Base-by-base conservation (phyloP, 1,140 invertebrate species). In the Drosophila pandora region DNA sequence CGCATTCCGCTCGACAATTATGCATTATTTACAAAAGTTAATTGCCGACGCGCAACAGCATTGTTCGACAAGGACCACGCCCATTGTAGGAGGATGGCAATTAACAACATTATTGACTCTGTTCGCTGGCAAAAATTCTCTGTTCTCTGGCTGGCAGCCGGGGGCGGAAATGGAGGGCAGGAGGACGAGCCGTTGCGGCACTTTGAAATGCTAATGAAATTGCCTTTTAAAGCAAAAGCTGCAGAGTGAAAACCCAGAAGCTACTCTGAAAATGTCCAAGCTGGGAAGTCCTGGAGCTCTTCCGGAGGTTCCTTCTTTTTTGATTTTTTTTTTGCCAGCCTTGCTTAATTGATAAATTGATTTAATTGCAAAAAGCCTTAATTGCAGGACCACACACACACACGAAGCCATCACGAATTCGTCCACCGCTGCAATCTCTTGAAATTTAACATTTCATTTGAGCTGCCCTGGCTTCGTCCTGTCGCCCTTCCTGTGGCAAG, bases 181-280 rank as follows among this genome's bases (percentile, higher is more conserved):
- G 47, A 34, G 21, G 63, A 53, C 59, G 48, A 43, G 32, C 62
- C 72, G 45, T 48, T 57, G 53, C 68, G 61, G 37, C 81, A 83
- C 83, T 88, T 89, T 88, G 84, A 88, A 88, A 88, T 88, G 83
- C 84, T 89, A 88, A 88, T 88, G 83, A 88, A 85, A 88, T 88
- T 88, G 83, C 76, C 83, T 84, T 88, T 89, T 74, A 79, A 89
- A 79, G 72, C 53, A 58, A 54, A 23, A 34, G 22, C 43, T 22
- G 43, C 13, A 30, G n/a, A 9, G 12, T 5, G 41, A 13, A 23
- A 12, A 17, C n/a, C 50, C 45, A 34, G 52, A 37, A 55, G 32
- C 50, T 56, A 17, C 25, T 39, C 25, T 32, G 52, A 48, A 69
- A 49, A 48, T 69, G 65, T 68, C 43, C 53, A 43, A 57, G 17